Evolutionary conservation across 2,113 vertebrate genomes (phyloP).

Genomic region (Lasiurus cinereus): DNA sequence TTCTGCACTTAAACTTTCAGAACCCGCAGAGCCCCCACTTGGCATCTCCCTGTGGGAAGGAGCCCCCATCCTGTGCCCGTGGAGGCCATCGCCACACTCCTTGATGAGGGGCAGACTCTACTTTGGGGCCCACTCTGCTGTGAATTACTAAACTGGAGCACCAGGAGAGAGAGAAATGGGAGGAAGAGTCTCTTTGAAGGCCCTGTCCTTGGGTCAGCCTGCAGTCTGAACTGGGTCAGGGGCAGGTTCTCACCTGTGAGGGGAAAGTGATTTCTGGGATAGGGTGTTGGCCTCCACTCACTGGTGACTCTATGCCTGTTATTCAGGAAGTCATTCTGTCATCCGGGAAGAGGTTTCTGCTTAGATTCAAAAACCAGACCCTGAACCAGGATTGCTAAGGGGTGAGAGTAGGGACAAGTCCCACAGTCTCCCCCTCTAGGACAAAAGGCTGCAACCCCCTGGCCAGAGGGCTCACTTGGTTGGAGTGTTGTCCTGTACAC

Average conservation of each 20-base stretch:
- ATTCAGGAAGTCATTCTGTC: neutral
- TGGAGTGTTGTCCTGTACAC: neutral
- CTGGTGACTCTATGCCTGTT: neutral
- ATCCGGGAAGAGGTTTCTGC: neutral
- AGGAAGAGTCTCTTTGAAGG: neutral
- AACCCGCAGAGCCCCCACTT: accelerated
- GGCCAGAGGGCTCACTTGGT: neutral
- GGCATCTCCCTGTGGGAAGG: neutral
- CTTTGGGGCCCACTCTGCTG: neutral
- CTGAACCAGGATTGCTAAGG: neutral
- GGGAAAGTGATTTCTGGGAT: neutral
- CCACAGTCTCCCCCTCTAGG: neutral
- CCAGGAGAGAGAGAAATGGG: neutral
- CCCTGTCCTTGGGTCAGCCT: neutral
- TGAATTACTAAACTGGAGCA: neutral
- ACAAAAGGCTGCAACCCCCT: neutral
- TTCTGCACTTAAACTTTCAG: neutral
- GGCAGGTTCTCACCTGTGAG: neutral
- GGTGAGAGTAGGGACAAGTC: neutral
- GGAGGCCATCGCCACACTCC: no score
- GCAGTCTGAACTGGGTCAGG: neutral
- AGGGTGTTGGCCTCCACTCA: neutral
- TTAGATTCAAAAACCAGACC: neutral
- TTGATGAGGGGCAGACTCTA: no score
- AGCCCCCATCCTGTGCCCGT: no score